Evolutionary conservation across 2,888 invertebrate genomes (phyloP), one percentile per base, ranked within the genome.

Genomic region (Troides oblongomaculatus): DNA sequence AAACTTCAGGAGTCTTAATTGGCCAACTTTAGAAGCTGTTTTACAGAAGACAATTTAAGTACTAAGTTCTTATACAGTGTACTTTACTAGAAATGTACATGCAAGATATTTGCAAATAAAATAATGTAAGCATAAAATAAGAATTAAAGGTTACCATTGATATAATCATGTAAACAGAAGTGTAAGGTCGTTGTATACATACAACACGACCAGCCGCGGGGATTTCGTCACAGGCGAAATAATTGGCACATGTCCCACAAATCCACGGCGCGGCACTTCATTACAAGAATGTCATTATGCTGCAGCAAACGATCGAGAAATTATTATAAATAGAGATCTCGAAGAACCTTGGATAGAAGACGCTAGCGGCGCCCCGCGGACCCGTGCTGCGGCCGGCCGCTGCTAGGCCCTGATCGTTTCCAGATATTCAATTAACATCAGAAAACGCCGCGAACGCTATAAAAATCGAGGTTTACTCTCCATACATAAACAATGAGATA

Each of bases 401-500:
- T 69, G 73, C 74, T 74, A 75, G 81, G 75, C 78, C 76, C 77
- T 80, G 75, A 81, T 83, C 73, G 74, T 81, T 80, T 75, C 82
- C 81, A 85, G 81, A 87, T 83, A 84, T 84, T 85, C 79, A 85
- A 84, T 84, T 84, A 88, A 79, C 86, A 83, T 78, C 76, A 84
- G 81, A 85, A 82, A 83, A 85, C 82, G 83, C 80, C 77, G 78
- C 81, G 83, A 85, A 86, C 80, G 86, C 85, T 84, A 87, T 88
- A 88, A 91, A 91, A 91, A 89, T 87, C 90, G 88, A 86, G 87
- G 86, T 84, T 88, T 87, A 89, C 85, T 88, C 88, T 88, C 91
- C 90, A 92, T 92, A 92, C 92, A 92, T 92, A 92, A 92, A 92
- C 92, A 92, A 92, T 92, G 92, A 92, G 92, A 88, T 88, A 85